phyloP scores from a whole-genome alignment of 2,797 vertebrate genomes.

The Coreius guichenoti region DNA sequence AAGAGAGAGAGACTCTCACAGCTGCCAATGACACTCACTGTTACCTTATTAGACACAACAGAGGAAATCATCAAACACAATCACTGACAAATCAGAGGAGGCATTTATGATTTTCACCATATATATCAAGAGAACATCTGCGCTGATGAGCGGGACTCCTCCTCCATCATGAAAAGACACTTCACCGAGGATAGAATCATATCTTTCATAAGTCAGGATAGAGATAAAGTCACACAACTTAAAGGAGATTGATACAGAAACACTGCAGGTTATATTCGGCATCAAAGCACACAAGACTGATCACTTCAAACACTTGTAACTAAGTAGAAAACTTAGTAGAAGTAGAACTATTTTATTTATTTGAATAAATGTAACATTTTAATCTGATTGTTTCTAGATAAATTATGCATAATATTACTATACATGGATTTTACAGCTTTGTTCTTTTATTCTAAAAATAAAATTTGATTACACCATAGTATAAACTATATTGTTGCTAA shows the following conservation, averaged over 20 bases:
- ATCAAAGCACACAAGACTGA: not conserved
- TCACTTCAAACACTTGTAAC: not conserved
- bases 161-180: not conserved
- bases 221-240: not conserved
- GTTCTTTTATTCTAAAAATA: not conserved
- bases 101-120: conserved; percentile 27
- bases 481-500: not conserved
- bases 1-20: conserved; percentile 5
- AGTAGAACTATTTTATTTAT: not conserved
- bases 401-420: not conserved
- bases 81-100: conserved; percentile 35
- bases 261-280: not conserved
- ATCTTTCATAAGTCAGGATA: not conserved
- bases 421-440: not conserved
- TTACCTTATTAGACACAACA: conserved; percentile 47
- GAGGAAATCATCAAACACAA: conserved; percentile 33
- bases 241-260: not conserved
- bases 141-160: not conserved
- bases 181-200: not conserved
- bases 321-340: not conserved
- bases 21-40: conserved; percentile 27
- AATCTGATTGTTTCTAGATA: not conserved
- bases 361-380: no score
- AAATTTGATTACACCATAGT: not conserved
- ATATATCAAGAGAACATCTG: conserved; percentile 18